These are phyloP conservation scores for Drosophila austrosaltans DNA, from an alignment of 2,888 invertebrate species.

Conservation along the genomic window DNA sequence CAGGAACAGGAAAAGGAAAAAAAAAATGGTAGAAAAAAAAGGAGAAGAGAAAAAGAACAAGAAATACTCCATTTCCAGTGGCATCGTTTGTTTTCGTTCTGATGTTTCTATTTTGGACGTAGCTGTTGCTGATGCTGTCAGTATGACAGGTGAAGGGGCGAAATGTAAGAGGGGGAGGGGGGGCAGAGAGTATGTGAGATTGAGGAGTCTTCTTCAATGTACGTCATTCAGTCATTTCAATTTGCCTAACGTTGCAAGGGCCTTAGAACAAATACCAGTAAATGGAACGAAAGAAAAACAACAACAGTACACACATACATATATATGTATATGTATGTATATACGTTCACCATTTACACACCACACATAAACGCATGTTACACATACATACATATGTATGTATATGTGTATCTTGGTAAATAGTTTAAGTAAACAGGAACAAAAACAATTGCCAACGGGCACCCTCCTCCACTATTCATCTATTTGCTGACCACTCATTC, in stretches of 20 bases:
- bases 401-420: slow-evolving; percentile 47
- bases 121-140: slow-evolving; percentile 36
- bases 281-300: slow-evolving; percentile 34
- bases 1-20: neutral
- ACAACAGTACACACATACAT: slow-evolving; percentile 23
- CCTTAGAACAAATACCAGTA: slow-evolving; percentile 43
- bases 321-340: neutral
- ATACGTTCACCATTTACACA: neutral
- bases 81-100: slow-evolving; percentile 36
- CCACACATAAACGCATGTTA: neutral
- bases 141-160: slow-evolving; percentile 38
- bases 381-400: neutral
- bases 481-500: slow-evolving; percentile 64
- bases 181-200: neutral
- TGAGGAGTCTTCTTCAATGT: slow-evolving; percentile 25
- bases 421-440: slow-evolving; percentile 65
- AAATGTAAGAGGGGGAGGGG: neutral
- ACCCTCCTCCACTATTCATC: slow-evolving; percentile 27
- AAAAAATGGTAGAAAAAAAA: neutral
- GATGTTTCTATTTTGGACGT: slow-evolving; percentile 7
- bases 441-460: slow-evolving; percentile 31
- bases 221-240: slow-evolving; percentile 46
- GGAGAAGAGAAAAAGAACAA: neutral
- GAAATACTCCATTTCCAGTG: slow-evolving; percentile 32
- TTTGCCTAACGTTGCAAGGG: slow-evolving; percentile 36